Percentiles rank a stretch among this genome's conserved stretches.
Conservation (phyloP, 2,797 vertebrate genomes). For the Pipistrellus pygmaeus region DNA sequence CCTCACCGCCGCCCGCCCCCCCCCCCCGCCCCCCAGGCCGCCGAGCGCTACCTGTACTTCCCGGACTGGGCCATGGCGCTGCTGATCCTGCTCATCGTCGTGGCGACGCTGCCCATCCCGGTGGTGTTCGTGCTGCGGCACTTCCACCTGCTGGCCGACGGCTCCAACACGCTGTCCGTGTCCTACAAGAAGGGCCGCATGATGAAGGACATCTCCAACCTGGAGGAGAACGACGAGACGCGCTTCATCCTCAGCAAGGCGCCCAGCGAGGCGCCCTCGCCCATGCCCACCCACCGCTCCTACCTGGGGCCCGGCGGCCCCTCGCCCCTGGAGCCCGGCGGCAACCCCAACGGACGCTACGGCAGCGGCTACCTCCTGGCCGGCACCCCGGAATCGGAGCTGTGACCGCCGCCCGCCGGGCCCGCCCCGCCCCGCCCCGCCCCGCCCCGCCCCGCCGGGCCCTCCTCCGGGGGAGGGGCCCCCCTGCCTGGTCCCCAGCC, state of each 20-base stretch:
- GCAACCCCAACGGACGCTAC: slow-evolving; percentile 95
- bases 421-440: background rate
- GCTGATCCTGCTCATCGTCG: slow-evolving; percentile 93
- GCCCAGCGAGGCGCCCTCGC: slow-evolving; percentile 95
- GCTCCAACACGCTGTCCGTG: slow-evolving; percentile 97
- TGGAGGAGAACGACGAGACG: slow-evolving; percentile 97
- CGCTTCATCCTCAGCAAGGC: slow-evolving; percentile 98
- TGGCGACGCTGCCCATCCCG: slow-evolving; percentile 95
- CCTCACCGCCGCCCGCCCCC: background rate
- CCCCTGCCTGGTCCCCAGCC: background rate
- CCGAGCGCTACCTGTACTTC: slow-evolving; percentile 94
- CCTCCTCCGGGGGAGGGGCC: too few species aligned
- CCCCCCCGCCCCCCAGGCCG: slow-evolving; percentile 88
- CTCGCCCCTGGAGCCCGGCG: slow-evolving; percentile 88
- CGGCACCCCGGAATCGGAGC: slow-evolving; percentile 93
- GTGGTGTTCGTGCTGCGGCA: slow-evolving; percentile 94
- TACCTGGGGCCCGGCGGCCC: slow-evolving; percentile 95
- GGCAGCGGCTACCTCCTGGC: slow-evolving; percentile 96
- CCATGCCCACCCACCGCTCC: slow-evolving; percentile 96
- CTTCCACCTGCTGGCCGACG: slow-evolving; percentile 95
- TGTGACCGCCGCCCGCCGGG: slow-evolving; percentile 91
- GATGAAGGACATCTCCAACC: slow-evolving; percentile 98
- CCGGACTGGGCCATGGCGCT: slow-evolving; percentile 96
- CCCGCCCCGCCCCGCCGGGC: slow-evolving; percentile 13
- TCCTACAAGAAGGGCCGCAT: slow-evolving; percentile 97